Percentiles rank a stretch among this genome's conserved stretches.
Conservation (phyloP, 2,888 invertebrate genomes). For the Sericinus montela region DNA sequence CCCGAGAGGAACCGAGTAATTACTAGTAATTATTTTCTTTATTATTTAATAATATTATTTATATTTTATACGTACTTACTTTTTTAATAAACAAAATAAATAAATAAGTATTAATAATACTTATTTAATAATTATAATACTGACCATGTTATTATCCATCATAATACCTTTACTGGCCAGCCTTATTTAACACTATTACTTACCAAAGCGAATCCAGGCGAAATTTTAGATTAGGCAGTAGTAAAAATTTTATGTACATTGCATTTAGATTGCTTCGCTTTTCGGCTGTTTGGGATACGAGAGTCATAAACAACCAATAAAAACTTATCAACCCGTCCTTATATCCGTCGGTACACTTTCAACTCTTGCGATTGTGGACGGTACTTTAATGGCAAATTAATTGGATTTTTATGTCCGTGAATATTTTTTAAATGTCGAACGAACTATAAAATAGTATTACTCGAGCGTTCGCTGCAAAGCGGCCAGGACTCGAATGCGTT, state of each 20-base stretch:
- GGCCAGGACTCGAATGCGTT: too few species aligned
- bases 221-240: constrained; percentile 68
- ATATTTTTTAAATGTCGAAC: constrained; percentile 7
- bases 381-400: constrained; percentile 60
- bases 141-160: too few species aligned
- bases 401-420: constrained; percentile 51
- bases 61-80: too few species aligned
- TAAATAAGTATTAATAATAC: too few species aligned
- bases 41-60: too few species aligned
- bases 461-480: too few species aligned
- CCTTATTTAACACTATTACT: constrained; percentile 31
- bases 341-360: constrained; percentile 11
- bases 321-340: constrained; percentile 19
- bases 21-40: too few species aligned
- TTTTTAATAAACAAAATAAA: too few species aligned
- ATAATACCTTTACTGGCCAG: constrained; percentile 20
- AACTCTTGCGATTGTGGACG: constrained; percentile 31
- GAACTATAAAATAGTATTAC: constrained; percentile 7
- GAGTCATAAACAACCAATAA: constrained; percentile 28
- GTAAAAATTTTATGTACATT: constrained; percentile 56
- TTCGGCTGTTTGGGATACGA: constrained; percentile 24
- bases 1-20: too few species aligned
- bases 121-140: too few species aligned
- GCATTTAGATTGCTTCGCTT: constrained; percentile 39
- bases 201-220: constrained; percentile 59